Evolutionary conservation across 2,113 vertebrate genomes (phyloP).

Genomic region (Elachura formosa): DNA sequence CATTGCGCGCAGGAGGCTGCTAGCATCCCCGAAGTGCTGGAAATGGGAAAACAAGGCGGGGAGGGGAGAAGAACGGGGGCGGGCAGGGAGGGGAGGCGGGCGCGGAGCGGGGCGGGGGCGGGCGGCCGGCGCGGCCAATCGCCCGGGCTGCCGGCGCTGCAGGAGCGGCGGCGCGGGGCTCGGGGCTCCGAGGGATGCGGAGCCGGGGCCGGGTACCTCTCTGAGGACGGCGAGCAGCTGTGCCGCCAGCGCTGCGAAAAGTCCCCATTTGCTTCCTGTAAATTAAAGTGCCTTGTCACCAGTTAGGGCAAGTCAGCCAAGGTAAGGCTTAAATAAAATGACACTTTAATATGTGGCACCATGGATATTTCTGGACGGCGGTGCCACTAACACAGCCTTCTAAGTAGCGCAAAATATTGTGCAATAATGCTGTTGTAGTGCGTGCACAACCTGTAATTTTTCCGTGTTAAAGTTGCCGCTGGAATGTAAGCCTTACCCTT

Average conservation of each 20-base stretch:
- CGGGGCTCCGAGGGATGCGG: constrained; percentile 50
- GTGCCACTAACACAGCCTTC: constrained; percentile 1
- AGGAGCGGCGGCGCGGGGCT: constrained; percentile 56
- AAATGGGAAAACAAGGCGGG: background rate
- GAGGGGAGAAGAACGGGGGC: background rate
- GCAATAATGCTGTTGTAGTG: background rate
- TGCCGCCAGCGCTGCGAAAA: constrained; percentile 55
- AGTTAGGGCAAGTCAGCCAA: constrained; percentile 75
- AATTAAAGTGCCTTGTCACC: constrained; percentile 71
- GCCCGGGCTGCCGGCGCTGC: constrained; percentile 68
- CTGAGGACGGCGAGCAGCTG: constrained; percentile 66
- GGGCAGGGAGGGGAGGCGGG: background rate
- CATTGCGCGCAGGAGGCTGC: background rate
- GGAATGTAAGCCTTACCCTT: background rate
- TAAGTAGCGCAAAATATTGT: background rate
- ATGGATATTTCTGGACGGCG: background rate
- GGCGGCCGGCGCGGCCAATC: constrained; percentile 64
- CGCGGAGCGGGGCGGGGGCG: background rate
- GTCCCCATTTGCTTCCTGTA: constrained; percentile 51
- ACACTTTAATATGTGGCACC: constrained; percentile 48
- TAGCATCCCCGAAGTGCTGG: background rate
- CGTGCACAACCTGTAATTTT: background rate
- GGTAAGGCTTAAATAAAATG: constrained; percentile 71
- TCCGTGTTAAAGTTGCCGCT: constrained; percentile 54
- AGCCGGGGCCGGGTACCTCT: constrained; percentile 48